phyloP scores from a whole-genome alignment of 1,140 invertebrate genomes.

The Platyura marginata region DNA sequence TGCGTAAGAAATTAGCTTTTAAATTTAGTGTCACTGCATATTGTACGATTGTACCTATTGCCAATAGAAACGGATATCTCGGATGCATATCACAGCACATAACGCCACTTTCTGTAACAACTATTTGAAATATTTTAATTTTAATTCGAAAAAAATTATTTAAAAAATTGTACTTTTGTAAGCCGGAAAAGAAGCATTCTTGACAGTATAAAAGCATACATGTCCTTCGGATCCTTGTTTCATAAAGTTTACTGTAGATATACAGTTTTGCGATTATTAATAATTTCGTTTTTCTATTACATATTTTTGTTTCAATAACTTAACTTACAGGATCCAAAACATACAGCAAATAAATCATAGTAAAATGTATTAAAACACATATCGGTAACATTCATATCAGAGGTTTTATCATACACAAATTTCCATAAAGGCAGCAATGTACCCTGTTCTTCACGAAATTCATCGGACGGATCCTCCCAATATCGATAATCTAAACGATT shows the following conservation, averaged over 20 bases:
- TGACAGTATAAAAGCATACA: constrained; percentile 76
- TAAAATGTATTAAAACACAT: constrained; percentile 75
- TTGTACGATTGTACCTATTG: constrained; percentile 39
- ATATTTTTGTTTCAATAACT: background rate
- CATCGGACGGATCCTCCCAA: constrained; percentile 89
- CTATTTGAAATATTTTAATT: constrained; percentile 5
- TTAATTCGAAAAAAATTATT: background rate
- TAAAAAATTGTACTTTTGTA: constrained; percentile 38
- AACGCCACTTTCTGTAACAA: constrained; percentile 58
- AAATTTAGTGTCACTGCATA: too few species aligned
- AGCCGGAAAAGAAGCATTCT: constrained; percentile 87
- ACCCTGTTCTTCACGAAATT: constrained; percentile 78
- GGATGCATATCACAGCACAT: constrained; percentile 77
- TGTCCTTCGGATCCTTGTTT: constrained; percentile 53
- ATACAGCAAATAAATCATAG: constrained; percentile 78
- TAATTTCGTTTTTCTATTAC: background rate
- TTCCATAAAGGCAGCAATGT: constrained; percentile 85
- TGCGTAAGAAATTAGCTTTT: constrained; percentile 8
- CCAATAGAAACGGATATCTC: constrained; percentile 62
- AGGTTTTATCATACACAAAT: constrained; percentile 62
- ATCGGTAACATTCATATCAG: constrained; percentile 65
- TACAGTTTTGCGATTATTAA: too few species aligned
- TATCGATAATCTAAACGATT: constrained; percentile 94
- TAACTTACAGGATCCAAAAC: constrained; percentile 71
- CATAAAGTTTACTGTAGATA: constrained; percentile 55